A percentile compares a stretch with the other conserved stretches of the same genome.
Evolutionary conservation across 2,113 vertebrate species (phyloP).

Genomic region (Hemiscyllium ocellatum): DNA sequence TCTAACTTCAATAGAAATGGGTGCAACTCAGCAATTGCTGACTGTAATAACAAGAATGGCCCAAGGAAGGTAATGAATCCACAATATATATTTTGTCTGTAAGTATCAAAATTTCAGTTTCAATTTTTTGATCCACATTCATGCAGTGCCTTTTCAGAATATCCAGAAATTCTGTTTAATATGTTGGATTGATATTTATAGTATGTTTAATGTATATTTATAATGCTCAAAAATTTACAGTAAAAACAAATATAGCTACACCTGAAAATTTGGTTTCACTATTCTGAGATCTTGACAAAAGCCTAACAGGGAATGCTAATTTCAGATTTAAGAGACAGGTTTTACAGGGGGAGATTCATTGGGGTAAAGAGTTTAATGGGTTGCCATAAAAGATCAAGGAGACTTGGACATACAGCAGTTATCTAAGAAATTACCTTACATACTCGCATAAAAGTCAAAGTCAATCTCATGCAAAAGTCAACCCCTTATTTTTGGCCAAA

Average conservation of each 20-base stretch:
- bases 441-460: no score
- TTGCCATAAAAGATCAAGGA: neutral
- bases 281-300: neutral
- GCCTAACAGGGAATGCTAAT: neutral
- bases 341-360: neutral
- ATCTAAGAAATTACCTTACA: neutral
- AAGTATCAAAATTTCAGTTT: neutral
- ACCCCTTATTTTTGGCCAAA: no score
- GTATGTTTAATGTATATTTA: neutral
- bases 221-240: neutral
- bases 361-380: neutral
- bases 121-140: neutral
- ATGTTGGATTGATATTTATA: neutral
- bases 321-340: neutral
- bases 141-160: neutral
- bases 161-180: neutral
- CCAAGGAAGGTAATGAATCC: neutral
- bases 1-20: neutral
- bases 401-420: neutral
- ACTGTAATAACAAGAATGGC: neutral
- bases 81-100: neutral
- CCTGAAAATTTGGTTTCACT: neutral
- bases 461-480: no score
- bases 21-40: neutral
- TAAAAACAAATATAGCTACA: neutral